These are phyloP conservation scores for Allacma fusca DNA, from an alignment of 2,888 invertebrate genomes.

Conservation along the genomic window DNA sequence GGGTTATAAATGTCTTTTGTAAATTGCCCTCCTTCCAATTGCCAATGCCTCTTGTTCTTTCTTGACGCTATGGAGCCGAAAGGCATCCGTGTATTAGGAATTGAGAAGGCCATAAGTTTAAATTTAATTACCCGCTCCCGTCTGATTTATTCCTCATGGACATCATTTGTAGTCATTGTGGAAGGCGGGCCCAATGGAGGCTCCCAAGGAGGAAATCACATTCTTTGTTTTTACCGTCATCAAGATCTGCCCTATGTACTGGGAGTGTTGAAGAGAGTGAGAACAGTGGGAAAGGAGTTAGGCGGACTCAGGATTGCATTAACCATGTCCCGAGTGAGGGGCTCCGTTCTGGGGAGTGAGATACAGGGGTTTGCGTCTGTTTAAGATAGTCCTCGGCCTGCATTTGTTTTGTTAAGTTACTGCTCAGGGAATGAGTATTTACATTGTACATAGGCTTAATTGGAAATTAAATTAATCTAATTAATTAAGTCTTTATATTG, in stretches of 20 bases:
- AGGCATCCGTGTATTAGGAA: constrained; percentile 30
- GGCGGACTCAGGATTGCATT: no score
- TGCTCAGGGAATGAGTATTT: neutral
- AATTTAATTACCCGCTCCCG: constrained; percentile 50
- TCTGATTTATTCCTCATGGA: constrained; percentile 40
- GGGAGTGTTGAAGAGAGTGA: neutral
- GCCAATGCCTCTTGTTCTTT: neutral
- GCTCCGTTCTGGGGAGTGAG: no score
- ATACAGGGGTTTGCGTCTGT: no score
- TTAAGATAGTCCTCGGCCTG: no score
- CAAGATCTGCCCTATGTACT: neutral
- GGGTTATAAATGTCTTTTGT: constrained; percentile 2
- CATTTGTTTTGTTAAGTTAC: neutral
- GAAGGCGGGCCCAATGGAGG: neutral
- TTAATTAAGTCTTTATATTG: constrained; percentile 28
- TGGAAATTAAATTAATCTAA: constrained; percentile 40
- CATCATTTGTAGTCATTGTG: constrained; percentile 38
- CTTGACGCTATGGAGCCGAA: neutral
- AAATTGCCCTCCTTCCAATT: neutral
- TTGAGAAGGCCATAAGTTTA: constrained; percentile 47
- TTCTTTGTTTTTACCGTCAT: neutral
- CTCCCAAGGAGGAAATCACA: neutral
- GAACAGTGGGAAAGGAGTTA: no score
- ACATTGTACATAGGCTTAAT: neutral
- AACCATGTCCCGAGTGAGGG: no score